Base-by-base conservation (phyloP, 2,888 invertebrate species). In the Acheta domesticus region DNA sequence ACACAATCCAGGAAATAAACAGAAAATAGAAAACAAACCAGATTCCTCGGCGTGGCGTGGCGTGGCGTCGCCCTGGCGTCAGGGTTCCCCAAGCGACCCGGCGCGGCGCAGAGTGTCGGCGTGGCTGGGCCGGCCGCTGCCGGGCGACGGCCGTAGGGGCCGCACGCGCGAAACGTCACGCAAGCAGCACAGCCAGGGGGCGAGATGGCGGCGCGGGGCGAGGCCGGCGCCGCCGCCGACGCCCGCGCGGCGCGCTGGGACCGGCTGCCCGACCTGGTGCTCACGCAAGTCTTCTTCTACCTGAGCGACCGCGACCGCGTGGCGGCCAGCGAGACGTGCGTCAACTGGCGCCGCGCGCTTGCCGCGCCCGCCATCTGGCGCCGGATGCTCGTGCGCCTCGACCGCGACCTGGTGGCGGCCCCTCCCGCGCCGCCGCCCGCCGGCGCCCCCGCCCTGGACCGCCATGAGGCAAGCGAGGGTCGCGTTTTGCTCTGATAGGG, bases 321-420 rank as follows among this genome's bases (percentile, higher is more conserved):
- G 12, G 81, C 85, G 12, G 86, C 86, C 81, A 84, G 84, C 20
- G 82, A 85, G 78, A 86, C 86, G 1, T 86, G 86, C 80, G 82
- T 81, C 19, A 77, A 82, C 77, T 87, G 87, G 87, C 83, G 83
- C 48, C 80, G 83, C 3, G 85, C 85, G 12, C 80, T 86, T 36
- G 82, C 85, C 77, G 83, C 84, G 50, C 84, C 84, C 11, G 76
- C 80, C 14, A 82, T 86, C 48, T 87, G 87, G 87, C 84, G 84
- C 75, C 83, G 83, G n/a, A 82, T 86, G 82, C 80, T 83, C 8
- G 83, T 86, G 5, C 83, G 84, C 80, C 82, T 86, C 14, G 86
- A 86, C 81, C 83, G 83, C 36, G 87, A 86, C 81, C 83, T 86
- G 78, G 48, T 77, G 48, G 36, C 21, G 48, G 23, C 78, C 20